A percentile compares a stretch with the other conserved stretches of the same genome.
phyloP scores from a whole-genome alignment of 2,113 vertebrate species.

The Rhagologus leucostigma region DNA sequence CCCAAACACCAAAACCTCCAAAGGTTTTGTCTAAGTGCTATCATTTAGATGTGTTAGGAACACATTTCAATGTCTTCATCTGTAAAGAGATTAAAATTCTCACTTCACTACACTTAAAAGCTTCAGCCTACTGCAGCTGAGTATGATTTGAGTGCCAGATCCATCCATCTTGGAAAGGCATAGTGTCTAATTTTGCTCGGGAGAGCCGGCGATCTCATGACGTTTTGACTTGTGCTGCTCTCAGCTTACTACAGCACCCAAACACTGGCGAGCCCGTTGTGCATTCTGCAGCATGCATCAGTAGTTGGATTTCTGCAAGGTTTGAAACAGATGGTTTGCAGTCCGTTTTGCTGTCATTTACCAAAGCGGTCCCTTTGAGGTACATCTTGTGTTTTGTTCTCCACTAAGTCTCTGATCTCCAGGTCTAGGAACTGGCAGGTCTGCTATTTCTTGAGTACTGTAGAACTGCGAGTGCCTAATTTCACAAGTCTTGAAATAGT shows the following conservation, averaged over 20 bases:
- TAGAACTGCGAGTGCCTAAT: neutral
- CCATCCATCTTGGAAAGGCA: neutral
- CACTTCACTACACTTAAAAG: neutral
- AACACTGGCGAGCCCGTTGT: neutral
- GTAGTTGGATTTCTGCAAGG: neutral
- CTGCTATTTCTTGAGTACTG: neutral
- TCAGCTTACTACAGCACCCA: neutral
- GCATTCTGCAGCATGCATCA: neutral
- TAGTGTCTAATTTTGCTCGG: neutral
- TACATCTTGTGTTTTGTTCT: neutral
- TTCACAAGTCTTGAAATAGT: neutral
- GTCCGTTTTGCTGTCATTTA: neutral
- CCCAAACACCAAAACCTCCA: neutral
- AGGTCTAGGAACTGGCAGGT: neutral
- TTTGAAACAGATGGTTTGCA: neutral
- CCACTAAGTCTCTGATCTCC: neutral
- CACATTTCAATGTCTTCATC: neutral
- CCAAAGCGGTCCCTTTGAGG: neutral
- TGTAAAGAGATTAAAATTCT: neutral
- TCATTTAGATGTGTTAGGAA: neutral
- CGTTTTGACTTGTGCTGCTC: accelerated
- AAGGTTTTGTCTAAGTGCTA: neutral
- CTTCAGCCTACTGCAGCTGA: neutral
- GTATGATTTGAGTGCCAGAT: neutral
- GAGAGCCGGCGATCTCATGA: accelerated